Conservation (phyloP, 2,113 vertebrate genomes). For the Hippolais icterina region DNA sequence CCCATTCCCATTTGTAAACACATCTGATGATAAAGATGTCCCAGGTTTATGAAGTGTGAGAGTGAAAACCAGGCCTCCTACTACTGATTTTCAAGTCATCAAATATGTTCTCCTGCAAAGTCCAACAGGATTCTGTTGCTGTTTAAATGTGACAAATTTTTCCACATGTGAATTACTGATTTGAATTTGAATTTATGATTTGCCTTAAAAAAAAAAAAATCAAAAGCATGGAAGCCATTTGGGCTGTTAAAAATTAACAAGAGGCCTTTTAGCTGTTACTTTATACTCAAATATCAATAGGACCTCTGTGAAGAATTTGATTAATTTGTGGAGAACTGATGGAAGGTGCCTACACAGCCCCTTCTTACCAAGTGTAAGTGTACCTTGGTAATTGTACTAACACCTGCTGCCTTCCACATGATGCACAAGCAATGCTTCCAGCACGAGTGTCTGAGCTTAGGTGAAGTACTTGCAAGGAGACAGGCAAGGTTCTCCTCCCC, state of each 20-base stretch:
- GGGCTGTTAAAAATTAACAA: conserved; percentile 5
- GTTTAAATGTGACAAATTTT: neutral
- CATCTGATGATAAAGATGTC: neutral
- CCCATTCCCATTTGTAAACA: neutral
- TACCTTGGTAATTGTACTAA: neutral
- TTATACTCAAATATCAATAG: neutral
- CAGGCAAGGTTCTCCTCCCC: neutral
- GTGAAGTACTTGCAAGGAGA: neutral
- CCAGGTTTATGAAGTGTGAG: neutral
- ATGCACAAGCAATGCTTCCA: neutral
- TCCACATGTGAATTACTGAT: neutral
- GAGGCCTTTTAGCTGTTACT: neutral
- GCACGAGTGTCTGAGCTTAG: neutral
- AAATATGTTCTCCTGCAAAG: neutral
- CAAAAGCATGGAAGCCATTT: neutral
- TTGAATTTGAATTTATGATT: neutral
- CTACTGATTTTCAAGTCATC: neutral
- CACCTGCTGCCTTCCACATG: neutral
- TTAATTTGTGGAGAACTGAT: neutral
- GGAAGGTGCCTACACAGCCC: neutral
- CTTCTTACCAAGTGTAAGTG: neutral
- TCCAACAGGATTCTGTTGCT: neutral
- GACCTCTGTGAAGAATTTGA: neutral
- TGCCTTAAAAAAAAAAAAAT: neutral
- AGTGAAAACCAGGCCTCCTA: neutral